Evolutionary conservation across 1,140 invertebrate genomes (phyloP).

Genomic region (Agrilus planipennis): DNA sequence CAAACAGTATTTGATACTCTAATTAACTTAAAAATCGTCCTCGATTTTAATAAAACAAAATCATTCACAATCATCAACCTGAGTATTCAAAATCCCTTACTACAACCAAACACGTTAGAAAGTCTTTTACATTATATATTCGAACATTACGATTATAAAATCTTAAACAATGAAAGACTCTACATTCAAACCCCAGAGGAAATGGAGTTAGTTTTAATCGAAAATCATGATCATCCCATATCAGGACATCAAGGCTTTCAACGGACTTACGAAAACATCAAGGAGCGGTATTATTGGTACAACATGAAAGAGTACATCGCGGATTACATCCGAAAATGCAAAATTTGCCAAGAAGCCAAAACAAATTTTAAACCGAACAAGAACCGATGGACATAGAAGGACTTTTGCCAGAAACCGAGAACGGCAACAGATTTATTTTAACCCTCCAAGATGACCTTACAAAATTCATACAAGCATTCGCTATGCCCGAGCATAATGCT

Average conservation of each 20-base stretch:
- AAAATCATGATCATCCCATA: neutral
- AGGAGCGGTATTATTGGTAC: conserved; percentile 6
- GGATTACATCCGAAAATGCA: conserved; percentile 9
- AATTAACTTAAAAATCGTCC: neutral
- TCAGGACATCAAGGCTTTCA: conserved; percentile 1
- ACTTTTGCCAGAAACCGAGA: conserved; percentile 16
- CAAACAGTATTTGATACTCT: neutral
- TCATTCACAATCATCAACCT: neutral
- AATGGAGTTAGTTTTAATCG: neutral
- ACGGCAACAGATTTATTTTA: conserved; percentile 14
- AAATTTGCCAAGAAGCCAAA: conserved; percentile 8
- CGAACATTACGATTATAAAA: neutral
- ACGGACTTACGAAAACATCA: conserved; percentile 1
- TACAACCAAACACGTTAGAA: neutral
- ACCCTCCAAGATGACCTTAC: conserved; percentile 26
- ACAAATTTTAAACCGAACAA: conserved; percentile 6
- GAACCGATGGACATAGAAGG: conserved; percentile 19
- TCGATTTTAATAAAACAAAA: conserved; percentile 1
- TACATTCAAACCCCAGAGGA: neutral
- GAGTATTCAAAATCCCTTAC: neutral
- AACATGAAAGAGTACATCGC: conserved; percentile 4
- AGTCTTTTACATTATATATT: neutral
- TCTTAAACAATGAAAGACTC: neutral
- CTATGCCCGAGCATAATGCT: conserved; percentile 19
- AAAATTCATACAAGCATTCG: conserved; percentile 26